A percentile compares a stretch with the other conserved stretches of the same genome.
Conservation (phyloP, 2,113 vertebrate species). For the Oncorhynchus masou region DNA sequence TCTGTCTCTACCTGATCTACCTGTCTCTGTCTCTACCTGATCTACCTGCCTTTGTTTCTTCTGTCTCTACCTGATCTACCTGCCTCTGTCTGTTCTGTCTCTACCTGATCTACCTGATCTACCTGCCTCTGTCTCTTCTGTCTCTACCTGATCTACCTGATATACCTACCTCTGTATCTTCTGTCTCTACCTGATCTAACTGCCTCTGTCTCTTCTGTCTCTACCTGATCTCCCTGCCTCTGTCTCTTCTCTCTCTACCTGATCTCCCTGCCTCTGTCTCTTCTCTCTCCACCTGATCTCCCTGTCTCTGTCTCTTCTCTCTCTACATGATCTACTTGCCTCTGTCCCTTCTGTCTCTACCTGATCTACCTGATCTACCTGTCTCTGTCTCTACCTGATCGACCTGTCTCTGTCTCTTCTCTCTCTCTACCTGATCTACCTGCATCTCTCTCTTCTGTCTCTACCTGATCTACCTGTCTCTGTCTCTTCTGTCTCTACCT, state of each 20-base stretch:
- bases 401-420: neutral
- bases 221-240: no score
- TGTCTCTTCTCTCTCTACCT: no score
- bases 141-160: slow-evolving; percentile 8
- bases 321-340: no score
- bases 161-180: no score
- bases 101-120: neutral
- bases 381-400: slow-evolving; percentile 28
- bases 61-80: neutral
- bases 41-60: neutral
- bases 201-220: no score
- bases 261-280: no score
- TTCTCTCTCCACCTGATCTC: no score
- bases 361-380: no score
- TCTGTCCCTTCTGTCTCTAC: slow-evolving; percentile 34
- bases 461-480: slow-evolving; percentile 34
- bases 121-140: slow-evolving; percentile 34
- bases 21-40: neutral
- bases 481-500: neutral
- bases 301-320: no score
- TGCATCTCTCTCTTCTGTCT: no score
- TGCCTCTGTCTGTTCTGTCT: slow-evolving; percentile 33
- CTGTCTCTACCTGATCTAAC: no score
- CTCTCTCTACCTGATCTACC: slow-evolving; percentile 34
- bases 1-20: slow-evolving; percentile 24